Evolutionary conservation across 2,888 invertebrate genomes (phyloP).

Genomic region (Fragum whitleyi): DNA sequence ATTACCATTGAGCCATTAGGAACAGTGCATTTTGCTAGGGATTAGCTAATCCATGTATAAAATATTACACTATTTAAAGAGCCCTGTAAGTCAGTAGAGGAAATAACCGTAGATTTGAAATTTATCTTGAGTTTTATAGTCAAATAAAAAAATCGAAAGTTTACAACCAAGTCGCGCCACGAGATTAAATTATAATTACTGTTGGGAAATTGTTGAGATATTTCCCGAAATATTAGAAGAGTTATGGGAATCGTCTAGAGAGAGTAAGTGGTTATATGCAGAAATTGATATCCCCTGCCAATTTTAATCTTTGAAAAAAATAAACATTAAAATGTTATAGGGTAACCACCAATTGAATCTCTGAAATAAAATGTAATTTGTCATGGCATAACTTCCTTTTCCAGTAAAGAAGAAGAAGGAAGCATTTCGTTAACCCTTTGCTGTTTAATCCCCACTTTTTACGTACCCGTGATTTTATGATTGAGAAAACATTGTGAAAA

Average conservation of each 20-base stretch:
- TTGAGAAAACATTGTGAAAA: no score
- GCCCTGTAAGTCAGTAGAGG: not conserved
- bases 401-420: no score
- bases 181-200: not conserved
- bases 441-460: no score
- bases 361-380: not conserved
- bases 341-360: not conserved
- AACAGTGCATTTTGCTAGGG: no score
- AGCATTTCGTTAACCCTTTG: no score
- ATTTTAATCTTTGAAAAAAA: not conserved
- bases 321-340: not conserved
- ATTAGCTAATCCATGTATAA: no score
- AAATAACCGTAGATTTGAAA: no score
- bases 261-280: not conserved
- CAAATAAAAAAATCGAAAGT: not conserved
- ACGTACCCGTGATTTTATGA: no score
- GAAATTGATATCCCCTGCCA: not conserved
- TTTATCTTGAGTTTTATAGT: no score
- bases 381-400: no score
- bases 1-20: no score
- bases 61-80: no score
- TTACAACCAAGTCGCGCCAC: not conserved
- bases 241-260: not conserved
- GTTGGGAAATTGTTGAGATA: not conserved
- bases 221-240: not conserved